These are phyloP conservation scores for Morpho helenor DNA, from an alignment of 2,888 invertebrate genomes.

Conservation along the genomic window DNA sequence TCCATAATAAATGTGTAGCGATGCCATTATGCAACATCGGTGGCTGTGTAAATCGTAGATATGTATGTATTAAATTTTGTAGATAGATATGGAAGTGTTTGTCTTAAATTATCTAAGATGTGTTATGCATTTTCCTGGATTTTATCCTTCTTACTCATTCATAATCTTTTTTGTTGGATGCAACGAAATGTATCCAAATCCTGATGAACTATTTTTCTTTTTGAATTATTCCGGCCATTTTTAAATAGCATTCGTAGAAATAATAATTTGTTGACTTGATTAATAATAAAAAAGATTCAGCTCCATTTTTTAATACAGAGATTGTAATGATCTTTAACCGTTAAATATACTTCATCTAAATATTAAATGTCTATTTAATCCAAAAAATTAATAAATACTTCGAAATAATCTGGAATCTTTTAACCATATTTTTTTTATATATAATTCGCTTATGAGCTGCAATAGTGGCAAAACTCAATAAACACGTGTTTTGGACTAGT, in stretches of 20 bases:
- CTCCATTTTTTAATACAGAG: too few species aligned
- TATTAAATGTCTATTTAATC: too few species aligned
- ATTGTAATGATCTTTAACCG: too few species aligned
- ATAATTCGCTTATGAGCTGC: too few species aligned
- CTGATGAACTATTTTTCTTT: slow-evolving; percentile 37
- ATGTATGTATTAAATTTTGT: slow-evolving; percentile 23
- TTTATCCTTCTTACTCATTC: slow-evolving; percentile 4
- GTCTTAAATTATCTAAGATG: slow-evolving; percentile 7
- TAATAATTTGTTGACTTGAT: slow-evolving; percentile 24
- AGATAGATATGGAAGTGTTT: slow-evolving; percentile 20
- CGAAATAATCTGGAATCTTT: too few species aligned
- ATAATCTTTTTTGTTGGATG: slow-evolving; percentile 1
- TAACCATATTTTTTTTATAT: too few species aligned
- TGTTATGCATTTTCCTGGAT: background rate
- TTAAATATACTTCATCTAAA: too few species aligned
- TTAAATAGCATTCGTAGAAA: slow-evolving; percentile 58
- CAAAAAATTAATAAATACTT: too few species aligned
- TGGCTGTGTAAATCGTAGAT: slow-evolving; percentile 28
- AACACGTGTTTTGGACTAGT: too few species aligned
- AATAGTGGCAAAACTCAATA: too few species aligned
- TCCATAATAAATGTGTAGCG: slow-evolving; percentile 21
- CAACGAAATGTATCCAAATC: slow-evolving; percentile 11
- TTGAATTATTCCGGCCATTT: slow-evolving; percentile 75
- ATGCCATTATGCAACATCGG: slow-evolving; percentile 26
- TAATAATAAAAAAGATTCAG: background rate